Evolutionary conservation across 2,113 vertebrate genomes (phyloP), one percentile per base, ranked within the genome.

Genomic region (Phalacrocorax aristotelis): DNA sequence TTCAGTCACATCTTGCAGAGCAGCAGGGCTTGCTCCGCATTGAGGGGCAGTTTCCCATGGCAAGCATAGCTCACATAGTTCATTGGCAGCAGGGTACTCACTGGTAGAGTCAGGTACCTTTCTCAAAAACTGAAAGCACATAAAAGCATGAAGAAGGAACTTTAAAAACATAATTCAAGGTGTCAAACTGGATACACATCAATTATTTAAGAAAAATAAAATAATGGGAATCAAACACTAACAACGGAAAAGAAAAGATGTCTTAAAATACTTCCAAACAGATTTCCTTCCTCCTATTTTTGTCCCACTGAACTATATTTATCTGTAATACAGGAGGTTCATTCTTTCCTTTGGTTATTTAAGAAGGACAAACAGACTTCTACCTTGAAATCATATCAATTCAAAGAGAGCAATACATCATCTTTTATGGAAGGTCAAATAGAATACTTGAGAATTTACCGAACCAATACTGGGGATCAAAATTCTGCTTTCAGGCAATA

Each of bases 191-290:
- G 34, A 81, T 91, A 12, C 11, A 38, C 69, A 95, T 96, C 11
- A 95, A 96, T 95, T 89, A 95, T 97, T 97, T 80, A 95, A 69
- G 92, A 57, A 38, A 93, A 91, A 65, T 74, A 79, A 93, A 96
- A 95, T 84, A 86, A 64, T 71, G 52, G 60, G 38, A 91, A 91
- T 93, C 57, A 86, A 89, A 61, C 49, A 65, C 57, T 77, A 88
- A 80, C 76, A 69, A 54, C 16, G 3, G 65, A 81, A 87, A 77
- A 93, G 51, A 96, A 88, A 89, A 58, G 51, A 82, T 96, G 29
- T 66, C 82, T 93, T 92, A 95, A 93, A 97, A 93, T 89, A 86
- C 51, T 91, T 91, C 54, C 77, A 90, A 90, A 86, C 38, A 66
- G 62, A 89, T 95, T 90, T 90, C 68, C 55, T 91, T 90, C 49